Evolutionary conservation across 2,113 vertebrate species (phyloP).

Genomic region (Scophthalmus maximus): DNA sequence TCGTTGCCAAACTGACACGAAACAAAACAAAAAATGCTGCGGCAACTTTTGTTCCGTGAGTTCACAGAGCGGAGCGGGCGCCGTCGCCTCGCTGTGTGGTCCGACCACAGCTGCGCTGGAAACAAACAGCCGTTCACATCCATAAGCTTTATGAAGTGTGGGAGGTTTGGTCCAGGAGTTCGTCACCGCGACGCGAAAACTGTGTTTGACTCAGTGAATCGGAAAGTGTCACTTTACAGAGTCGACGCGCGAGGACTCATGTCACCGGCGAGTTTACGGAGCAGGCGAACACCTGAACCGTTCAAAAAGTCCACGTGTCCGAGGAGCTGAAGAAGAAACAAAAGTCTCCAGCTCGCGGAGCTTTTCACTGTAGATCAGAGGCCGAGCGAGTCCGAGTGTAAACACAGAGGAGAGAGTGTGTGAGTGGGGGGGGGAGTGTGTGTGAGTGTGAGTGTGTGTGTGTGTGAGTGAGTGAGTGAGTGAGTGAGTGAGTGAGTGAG

Average conservation of each 20-base stretch:
- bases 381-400: too few species aligned
- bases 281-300: neutral
- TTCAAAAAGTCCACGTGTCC: neutral
- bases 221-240: too few species aligned
- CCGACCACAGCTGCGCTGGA: conserved; percentile 36
- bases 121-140: conserved; percentile 25
- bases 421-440: too few species aligned
- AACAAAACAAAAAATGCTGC: neutral
- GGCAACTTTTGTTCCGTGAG: too few species aligned
- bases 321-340: too few species aligned
- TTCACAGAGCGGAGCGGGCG: neutral
- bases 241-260: too few species aligned
- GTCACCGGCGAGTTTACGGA: neutral
- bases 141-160: conserved; percentile 18
- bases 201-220: neutral
- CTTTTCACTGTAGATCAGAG: too few species aligned
- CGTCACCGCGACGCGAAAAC: neutral
- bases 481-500: too few species aligned
- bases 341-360: neutral
- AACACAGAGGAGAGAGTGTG: too few species aligned
- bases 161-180: conserved; percentile 14
- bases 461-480: too few species aligned
- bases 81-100: conserved; percentile 38
- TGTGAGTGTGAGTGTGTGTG: too few species aligned
- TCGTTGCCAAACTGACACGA: too few species aligned